Base-by-base conservation (phyloP, 2,113 vertebrate genomes). In the Diadophis punctatus region DNA sequence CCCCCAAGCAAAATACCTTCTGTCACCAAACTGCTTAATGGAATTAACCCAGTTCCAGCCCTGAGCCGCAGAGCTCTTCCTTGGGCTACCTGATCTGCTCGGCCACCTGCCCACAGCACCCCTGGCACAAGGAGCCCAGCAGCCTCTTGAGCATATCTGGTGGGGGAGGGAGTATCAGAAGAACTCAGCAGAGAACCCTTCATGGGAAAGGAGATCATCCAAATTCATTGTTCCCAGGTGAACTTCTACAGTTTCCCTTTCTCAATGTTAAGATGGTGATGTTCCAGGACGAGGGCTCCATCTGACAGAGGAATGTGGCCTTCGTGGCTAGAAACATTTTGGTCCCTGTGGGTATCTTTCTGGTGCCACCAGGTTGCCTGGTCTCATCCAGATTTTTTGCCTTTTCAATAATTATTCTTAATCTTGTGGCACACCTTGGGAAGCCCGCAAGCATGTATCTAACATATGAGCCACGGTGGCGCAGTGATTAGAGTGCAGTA, bases 1-100 rank as follows among this genome's bases (percentile, higher is more conserved):
- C 97, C 97, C 96, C 97, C 97, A 97, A 97, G 97, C 97, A 98
- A 98, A 97, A 97, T 96, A 97, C 98, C 98, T 98, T 98, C 98
- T 98, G 98, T 98, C 97, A 98, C 97, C 98, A 97, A 98, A 98
- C 97, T 98, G 97, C 98, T 98, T 98, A 98, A 98, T 97, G 97
- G 98, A 98, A 98, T 98, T 98, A 98, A 98, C 98, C 98, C 97
- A 98, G 95, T 98, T 98, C 97, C 96, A 94, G 97, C 97, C 97
- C 97, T 97, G 97, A 96, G 97, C 97, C 97, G 96, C 96, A 96
- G 97, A 96, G 96, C 55, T 93, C 96, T 97, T 96, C 96, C 97
- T 97, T 85, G 14, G 91, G 97, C 97, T 98, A 97, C 98, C 98
- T 97, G 96, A 97, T 95, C 92, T 91, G 93, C 94, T 88, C 74